Conservation (phyloP, 2,797 vertebrate genomes). For the Notolabrus celidotus region DNA sequence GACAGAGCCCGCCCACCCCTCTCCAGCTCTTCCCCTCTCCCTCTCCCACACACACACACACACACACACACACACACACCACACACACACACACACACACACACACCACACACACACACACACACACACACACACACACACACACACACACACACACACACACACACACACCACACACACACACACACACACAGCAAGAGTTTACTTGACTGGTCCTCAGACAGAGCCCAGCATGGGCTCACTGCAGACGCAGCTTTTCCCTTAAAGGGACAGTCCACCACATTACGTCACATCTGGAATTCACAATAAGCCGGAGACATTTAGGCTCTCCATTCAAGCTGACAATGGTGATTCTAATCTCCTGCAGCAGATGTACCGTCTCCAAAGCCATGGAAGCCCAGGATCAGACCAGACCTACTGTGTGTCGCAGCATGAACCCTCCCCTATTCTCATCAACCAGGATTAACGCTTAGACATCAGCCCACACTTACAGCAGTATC, state of each 20-base stretch:
- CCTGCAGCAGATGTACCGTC: constrained; percentile 54
- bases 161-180: neutral
- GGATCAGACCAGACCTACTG: constrained; percentile 50
- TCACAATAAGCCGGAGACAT: constrained; percentile 56
- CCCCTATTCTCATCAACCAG: constrained; percentile 27
- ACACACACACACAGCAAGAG: constrained; percentile 1
- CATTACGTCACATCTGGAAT: constrained; percentile 71
- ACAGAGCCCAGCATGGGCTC: constrained; percentile 52
- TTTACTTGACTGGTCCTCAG: constrained; percentile 51
- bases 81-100: neutral
- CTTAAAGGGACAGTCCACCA: constrained; percentile 59
- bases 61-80: neutral
- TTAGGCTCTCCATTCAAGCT: constrained; percentile 46
- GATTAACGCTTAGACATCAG: constrained; percentile 31
- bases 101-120: neutral
- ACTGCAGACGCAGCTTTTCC: constrained; percentile 44
- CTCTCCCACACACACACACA: neutral
- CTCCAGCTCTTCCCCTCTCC: constrained; percentile 3
- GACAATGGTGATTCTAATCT: constrained; percentile 67
- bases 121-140: neutral
- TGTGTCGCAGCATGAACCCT: constrained; percentile 44
- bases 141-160: constrained; percentile 1
- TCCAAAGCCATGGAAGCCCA: constrained; percentile 48
- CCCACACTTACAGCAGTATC: neutral
- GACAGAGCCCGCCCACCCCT: constrained; percentile 69